phyloP scores from a whole-genome alignment of 2,797 vertebrate species.

The Buphagus erythrorhynchus region DNA sequence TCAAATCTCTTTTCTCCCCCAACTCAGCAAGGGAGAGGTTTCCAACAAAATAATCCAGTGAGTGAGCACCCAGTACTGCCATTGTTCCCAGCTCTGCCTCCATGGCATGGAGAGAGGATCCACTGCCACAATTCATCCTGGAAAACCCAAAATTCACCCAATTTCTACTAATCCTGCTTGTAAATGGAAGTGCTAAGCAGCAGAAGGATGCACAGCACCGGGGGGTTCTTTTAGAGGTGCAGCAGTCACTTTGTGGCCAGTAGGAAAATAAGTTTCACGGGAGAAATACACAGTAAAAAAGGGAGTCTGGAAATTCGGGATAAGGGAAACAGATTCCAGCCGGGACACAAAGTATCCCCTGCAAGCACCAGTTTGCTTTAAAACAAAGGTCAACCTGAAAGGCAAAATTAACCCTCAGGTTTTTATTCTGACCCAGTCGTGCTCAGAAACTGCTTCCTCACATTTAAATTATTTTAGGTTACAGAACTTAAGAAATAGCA shows the following conservation, averaged over 20 bases:
- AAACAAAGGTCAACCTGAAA: neutral
- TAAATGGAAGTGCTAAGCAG: accelerated
- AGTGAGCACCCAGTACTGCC: neutral
- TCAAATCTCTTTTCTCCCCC: neutral
- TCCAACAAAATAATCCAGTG: neutral
- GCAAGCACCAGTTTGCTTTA: neutral
- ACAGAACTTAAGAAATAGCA: neutral
- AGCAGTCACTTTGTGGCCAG: neutral
- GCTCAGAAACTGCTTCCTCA: neutral
- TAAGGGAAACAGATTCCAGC: neutral
- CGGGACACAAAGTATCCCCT: neutral
- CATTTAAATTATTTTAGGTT: neutral
- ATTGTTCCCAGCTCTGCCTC: neutral
- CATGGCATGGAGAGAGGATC: neutral
- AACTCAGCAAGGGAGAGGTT: neutral
- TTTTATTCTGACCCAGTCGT: neutral
- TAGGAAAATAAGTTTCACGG: accelerated
- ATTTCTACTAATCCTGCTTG: neutral
- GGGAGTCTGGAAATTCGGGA: neutral
- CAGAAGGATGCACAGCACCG: accelerated
- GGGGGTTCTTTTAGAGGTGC: accelerated
- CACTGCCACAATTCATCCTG: neutral
- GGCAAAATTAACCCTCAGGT: neutral
- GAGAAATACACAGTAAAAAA: neutral
- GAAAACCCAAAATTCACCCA: neutral